phyloP scores from a whole-genome alignment of 2,888 invertebrate genomes.

The Colletes collaris region DNA sequence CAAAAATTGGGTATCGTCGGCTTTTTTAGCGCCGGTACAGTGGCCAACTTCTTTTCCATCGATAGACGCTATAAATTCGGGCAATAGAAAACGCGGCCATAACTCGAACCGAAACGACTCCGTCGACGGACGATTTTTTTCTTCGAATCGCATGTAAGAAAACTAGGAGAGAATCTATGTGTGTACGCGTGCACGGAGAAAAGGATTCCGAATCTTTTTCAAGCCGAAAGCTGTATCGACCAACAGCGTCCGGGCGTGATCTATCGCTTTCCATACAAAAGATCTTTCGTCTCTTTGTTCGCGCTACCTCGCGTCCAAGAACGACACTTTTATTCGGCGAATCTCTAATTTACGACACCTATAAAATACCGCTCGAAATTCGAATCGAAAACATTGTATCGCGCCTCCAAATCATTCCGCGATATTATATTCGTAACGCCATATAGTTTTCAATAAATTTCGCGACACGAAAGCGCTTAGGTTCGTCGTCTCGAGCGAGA shows the following conservation, averaged over 20 bases:
- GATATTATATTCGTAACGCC: too few relatives aligned
- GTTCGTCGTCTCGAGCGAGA: not conserved
- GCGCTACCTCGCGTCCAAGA: not conserved
- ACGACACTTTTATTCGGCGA: constrained; percentile 10
- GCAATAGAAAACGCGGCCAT: constrained; percentile 45
- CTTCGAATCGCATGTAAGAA: constrained; percentile 2
- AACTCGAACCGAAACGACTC: constrained; percentile 38
- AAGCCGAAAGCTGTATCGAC: constrained; percentile 15
- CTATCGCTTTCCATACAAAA: constrained; percentile 33
- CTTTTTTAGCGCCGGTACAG: not conserved
- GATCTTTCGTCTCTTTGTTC: not conserved
- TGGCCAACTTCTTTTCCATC: too few relatives aligned
- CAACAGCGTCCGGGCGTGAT: constrained; percentile 12
- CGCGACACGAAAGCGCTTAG: too few relatives aligned
- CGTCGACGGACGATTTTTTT: constrained; percentile 18
- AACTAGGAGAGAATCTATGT: not conserved
- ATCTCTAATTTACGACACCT: constrained; percentile 21
- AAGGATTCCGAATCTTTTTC: constrained; percentile 24
- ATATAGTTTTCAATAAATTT: not conserved
- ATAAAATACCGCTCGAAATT: constrained; percentile 4
- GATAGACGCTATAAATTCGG: constrained; percentile 42
- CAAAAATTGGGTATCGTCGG: constrained; percentile 17
- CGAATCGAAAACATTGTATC: not conserved
- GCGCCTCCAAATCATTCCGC: too few relatives aligned
- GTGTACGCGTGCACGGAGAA: constrained; percentile 9